Base-by-base conservation (phyloP, 2,797 vertebrate species). In the Galagoides demidoff region DNA sequence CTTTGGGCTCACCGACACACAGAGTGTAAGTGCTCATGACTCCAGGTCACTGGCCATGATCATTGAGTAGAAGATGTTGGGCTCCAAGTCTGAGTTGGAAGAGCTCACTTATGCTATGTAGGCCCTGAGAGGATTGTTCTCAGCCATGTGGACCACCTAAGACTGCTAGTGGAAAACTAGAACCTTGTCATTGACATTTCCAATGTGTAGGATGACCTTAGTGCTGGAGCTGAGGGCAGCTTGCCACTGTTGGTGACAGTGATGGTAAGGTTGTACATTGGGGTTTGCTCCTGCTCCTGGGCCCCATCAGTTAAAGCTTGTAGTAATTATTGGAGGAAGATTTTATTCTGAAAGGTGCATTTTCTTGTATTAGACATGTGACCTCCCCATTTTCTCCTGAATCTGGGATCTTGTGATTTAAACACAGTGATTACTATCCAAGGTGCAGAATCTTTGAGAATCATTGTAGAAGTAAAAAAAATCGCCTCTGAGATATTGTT, bases 1-100 rank as follows among this genome's bases (percentile, higher is more conserved):
- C 9, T 98, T 98, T 12, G 98, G 97, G 73, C 98, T 99, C 9
- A 99, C 98, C 34, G 98, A 98, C 22, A 98, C 98, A 43, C 96
- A 97, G 12, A 85, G 90, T 97, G 98, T 98, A 16, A 98, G 96
- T 9, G 98, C 98, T 0, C 97, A 94, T 8, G 98, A 98, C 59
- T 98, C 96, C 27, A 98, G 97, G 92, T 98, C 97, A 37, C 97
- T 98, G 71, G 98, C 98, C 78, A 98, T 37, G 5, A 98, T 97
- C 49, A 16, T 52, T 7, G 97, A 98, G 77, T 81, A 95, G 55
- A 78, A 77, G 39, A 95, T 68, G 5, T 17, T 88, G 34, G 31
- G 29, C 8, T 78, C 66, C 37, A 95, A 31, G 29, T 91, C 85
- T 0, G 3, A 16, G 43, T 92, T 17, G 1, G 98, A 97, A 5